These are phyloP conservation scores for Lycodopsis pacificus DNA, from an alignment of 2,797 vertebrate species.

Conservation along the genomic window DNA sequence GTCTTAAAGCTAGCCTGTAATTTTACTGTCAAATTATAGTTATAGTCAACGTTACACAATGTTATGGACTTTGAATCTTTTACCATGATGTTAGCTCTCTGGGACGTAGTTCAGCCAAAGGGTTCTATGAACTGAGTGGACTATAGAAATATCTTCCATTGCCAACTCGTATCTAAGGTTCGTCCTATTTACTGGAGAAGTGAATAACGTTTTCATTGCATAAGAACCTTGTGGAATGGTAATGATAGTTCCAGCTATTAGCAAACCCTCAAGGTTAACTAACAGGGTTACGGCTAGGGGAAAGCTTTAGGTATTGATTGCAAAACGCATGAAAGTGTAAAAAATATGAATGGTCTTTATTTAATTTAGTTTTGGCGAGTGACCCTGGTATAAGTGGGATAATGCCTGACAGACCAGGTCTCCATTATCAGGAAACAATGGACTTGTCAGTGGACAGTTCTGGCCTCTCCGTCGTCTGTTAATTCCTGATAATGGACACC, in stretches of 20 bases:
- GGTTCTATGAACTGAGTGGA: too few relatives aligned
- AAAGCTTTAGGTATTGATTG: background rate
- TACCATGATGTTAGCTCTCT: background rate
- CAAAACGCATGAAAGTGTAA: background rate
- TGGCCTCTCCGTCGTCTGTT: background rate
- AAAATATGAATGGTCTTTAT: background rate
- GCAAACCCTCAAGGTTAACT: background rate
- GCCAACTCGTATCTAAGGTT: too few relatives aligned
- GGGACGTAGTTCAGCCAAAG: background rate
- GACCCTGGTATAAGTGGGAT: background rate
- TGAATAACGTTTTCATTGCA: too few relatives aligned
- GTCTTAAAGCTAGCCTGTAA: too few relatives aligned
- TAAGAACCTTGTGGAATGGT: too few relatives aligned
- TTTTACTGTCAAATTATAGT: background rate
- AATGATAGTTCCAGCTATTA: too few relatives aligned
- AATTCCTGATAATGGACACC: background rate
- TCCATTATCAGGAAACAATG: background rate
- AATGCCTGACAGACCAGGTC: background rate
- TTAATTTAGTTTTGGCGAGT: background rate
- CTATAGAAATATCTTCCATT: background rate
- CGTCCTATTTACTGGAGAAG: too few relatives aligned
- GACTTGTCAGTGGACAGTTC: too few relatives aligned
- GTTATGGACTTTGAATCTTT: too few relatives aligned
- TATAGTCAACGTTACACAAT: too few relatives aligned
- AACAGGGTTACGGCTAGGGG: background rate